Conservation (phyloP, 2,888 invertebrate species). For the Aphidoletes aphidimyza region DNA sequence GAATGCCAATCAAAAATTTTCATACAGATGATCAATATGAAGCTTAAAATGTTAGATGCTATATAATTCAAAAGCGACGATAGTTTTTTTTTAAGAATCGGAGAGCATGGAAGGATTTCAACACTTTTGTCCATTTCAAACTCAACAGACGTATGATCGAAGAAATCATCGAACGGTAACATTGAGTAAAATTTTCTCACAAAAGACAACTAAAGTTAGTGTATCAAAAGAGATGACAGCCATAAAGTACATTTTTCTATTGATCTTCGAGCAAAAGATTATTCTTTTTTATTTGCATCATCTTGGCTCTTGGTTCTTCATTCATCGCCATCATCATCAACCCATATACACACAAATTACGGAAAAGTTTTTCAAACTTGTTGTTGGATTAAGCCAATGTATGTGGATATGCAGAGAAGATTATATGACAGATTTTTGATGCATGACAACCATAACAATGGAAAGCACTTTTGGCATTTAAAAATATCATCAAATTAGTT, state of each 20-base stretch:
- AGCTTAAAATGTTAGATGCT: no score
- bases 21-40: constrained; percentile 28
- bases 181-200: neutral
- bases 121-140: neutral
- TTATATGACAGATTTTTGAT: neutral
- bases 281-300: neutral
- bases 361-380: neutral
- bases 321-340: neutral
- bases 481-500: constrained; percentile 4
- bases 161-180: neutral
- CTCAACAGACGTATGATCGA: neutral
- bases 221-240: constrained; percentile 10
- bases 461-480: neutral
- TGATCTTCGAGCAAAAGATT: neutral
- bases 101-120: neutral
- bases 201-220: constrained; percentile 20
- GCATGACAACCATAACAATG: neutral
- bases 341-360: neutral
- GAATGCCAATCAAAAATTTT: constrained; percentile 21
- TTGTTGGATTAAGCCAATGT: neutral
- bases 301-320: neutral
- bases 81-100: neutral
- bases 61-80: neutral
- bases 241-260: constrained; percentile 34
- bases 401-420: neutral